These are phyloP conservation scores for Cichlasoma orientale DNA, from an alignment of 2,797 vertebrate species.

Conservation along the genomic window DNA sequence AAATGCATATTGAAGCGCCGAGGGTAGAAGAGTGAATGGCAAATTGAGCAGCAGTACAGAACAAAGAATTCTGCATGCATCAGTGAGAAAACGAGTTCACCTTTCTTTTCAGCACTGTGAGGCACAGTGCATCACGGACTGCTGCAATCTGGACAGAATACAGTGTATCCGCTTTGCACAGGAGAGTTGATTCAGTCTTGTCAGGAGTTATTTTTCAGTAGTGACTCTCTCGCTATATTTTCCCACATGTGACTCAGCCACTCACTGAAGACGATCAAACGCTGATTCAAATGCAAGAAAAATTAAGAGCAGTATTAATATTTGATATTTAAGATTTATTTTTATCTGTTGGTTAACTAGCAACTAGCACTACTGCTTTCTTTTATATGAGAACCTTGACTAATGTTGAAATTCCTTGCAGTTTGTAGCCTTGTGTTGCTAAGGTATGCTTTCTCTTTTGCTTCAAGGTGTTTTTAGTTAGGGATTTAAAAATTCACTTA, in stretches of 20 bases:
- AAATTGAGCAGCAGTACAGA: constrained; percentile 10
- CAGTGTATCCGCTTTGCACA: neutral
- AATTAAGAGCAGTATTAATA: neutral
- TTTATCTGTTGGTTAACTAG: neutral
- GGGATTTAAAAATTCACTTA: neutral
- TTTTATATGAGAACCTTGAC: neutral
- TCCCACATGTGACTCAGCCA: neutral
- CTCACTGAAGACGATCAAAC: neutral
- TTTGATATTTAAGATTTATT: no score
- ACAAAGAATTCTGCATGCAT: constrained; percentile 15
- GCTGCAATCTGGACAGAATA: constrained; percentile 11
- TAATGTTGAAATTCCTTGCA: neutral
- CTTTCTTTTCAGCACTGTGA: constrained; percentile 1
- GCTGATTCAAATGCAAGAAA: neutral
- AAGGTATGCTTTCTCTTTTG: neutral
- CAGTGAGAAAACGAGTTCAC: constrained; percentile 17
- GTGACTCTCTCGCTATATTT: neutral
- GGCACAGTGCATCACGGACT: constrained; percentile 21
- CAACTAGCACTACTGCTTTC: neutral
- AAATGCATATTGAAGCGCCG: constrained; percentile 25
- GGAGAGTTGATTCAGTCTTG: neutral
- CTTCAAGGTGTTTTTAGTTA: neutral
- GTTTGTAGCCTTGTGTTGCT: neutral
- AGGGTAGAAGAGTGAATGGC: constrained; percentile 8
- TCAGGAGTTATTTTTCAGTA: constrained; percentile 7